Evolutionary conservation across 2,113 vertebrate species (phyloP).

Genomic region (Malurus cyaneus): DNA sequence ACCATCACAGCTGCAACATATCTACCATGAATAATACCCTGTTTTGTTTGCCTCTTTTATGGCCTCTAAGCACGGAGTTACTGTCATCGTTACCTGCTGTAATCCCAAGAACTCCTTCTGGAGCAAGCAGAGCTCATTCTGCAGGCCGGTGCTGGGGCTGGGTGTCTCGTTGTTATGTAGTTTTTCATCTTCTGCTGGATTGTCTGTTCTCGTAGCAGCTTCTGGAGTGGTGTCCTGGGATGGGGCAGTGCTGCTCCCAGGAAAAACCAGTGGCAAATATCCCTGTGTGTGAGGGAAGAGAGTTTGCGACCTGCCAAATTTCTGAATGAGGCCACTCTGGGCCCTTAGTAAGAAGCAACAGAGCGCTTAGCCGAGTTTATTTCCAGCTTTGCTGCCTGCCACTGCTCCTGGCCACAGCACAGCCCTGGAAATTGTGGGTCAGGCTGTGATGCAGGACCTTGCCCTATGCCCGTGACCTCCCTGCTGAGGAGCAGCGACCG

Average conservation of each 20-base stretch:
- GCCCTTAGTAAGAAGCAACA: background rate
- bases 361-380: background rate
- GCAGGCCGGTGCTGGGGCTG: background rate
- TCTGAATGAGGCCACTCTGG: background rate
- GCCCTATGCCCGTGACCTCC: background rate
- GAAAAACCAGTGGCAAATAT: background rate
- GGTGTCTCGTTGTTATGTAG: fast-evolving
- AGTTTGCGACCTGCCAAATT: background rate
- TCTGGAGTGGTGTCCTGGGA: background rate
- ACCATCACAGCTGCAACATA: background rate
- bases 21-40: background rate
- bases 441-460: background rate
- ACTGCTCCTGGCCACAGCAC: background rate
- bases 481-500: background rate
- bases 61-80: background rate
- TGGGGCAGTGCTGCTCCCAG: background rate
- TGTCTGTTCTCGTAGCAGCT: background rate
- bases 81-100: background rate
- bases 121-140: background rate
- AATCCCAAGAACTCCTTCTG: background rate
- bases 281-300: fast-evolving
- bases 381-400: background rate
- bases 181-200: background rate
- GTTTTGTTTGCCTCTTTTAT: background rate
- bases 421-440: fast-evolving